These are phyloP conservation scores for Cephonodes hylas DNA, from an alignment of 2,888 invertebrate species.

Conservation along the genomic window DNA sequence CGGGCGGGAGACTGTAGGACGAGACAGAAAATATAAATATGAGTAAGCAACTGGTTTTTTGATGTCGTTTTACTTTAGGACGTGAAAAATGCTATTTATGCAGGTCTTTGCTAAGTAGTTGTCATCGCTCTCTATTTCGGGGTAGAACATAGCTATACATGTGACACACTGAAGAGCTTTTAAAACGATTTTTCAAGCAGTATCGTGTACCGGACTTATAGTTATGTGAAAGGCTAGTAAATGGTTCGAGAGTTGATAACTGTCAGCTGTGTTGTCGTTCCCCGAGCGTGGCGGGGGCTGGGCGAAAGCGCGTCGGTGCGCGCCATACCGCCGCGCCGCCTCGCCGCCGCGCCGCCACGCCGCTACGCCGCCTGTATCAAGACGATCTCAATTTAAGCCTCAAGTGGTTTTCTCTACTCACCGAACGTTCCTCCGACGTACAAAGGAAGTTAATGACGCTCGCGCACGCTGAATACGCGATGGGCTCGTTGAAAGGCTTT, in stretches of 20 bases:
- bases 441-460: constrained; percentile 71
- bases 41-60: no score
- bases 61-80: no score
- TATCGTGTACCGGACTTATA: constrained; percentile 23
- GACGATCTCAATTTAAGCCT: constrained; percentile 69
- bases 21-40: no score
- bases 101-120: neutral
- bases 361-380: constrained; percentile 34
- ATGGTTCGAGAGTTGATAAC: constrained; percentile 34
- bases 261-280: constrained; percentile 42
- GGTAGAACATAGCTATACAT: neutral
- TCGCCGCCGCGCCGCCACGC: constrained; percentile 9
- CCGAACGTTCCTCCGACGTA: constrained; percentile 48
- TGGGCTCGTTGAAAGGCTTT: constrained; percentile 52
- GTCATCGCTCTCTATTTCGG: neutral
- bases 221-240: neutral
- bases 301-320: neutral
- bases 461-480: constrained; percentile 60
- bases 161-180: neutral
- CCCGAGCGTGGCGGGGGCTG: constrained; percentile 22
- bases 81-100: no score
- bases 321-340: neutral
- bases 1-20: no score
- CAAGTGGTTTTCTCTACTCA: constrained; percentile 67
- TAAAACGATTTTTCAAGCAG: neutral